Base-by-base conservation (phyloP, 2,888 invertebrate genomes). In the Drosophila neutralis region DNA sequence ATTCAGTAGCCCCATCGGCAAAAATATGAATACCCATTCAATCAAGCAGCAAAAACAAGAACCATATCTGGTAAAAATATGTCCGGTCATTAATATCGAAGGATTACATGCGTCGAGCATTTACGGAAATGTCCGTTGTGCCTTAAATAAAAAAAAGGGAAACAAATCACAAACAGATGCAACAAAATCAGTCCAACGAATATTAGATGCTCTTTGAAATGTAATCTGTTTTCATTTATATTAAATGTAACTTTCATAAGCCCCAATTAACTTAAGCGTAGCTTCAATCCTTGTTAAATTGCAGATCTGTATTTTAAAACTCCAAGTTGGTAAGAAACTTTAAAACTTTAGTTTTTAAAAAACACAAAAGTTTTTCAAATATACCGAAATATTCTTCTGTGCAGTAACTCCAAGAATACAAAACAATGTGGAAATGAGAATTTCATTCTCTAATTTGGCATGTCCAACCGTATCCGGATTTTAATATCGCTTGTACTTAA, bases 21-120 rank as follows among this genome's bases (percentile, higher is more conserved):
- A 67, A 78, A 75, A 87, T 87, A 87, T 86, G 90, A 86, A 86
- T 86, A 86, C 82, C 90, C 90, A 86, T 86, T 86, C 86, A 86
- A 90, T 90, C 86, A 89, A 78, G 65, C 82, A 29, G 74, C 62
- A 73, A 69, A 60, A 64, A 70, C 59, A 62, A 61, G 68, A 63
- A 66, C 27, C 59, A 60, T 69, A 72, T 72, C 59, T 64, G 53
- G 45, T 52, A 72, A 82, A 81, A 78, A 87, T 87, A 90, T 88
- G 89, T 51, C 69, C 79, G 76, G 89, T 81, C 87, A 87, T 87
- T 87, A 87, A 87, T 87, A 88, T 86, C 87, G 79, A 81, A 88
- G 90, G 87, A 87, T 87, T 90, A 90, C 79, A 90, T 71, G 83
- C 75, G 76, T 78, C 73, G 83, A 71, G 63, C 74, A 82, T 83